Percentiles rank a stretch among this genome's conserved stretches.
These are phyloP conservation scores for Drosophila rellima DNA, from an alignment of 2,888 invertebrate species.

Conservation along the genomic window DNA sequence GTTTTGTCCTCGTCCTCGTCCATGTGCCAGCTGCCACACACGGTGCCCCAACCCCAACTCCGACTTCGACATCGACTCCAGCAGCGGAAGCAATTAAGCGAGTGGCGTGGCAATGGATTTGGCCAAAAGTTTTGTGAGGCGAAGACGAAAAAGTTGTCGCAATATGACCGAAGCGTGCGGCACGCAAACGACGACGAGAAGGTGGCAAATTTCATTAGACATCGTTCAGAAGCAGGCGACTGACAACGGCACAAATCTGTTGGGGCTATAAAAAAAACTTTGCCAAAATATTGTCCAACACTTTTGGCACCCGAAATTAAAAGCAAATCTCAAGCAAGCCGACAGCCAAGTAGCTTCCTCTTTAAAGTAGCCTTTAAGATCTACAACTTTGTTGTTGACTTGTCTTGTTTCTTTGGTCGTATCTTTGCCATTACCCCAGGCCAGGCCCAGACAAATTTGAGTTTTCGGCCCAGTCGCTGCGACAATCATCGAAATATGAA, in stretches of 20 bases:
- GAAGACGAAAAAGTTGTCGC: slow-evolving; percentile 26
- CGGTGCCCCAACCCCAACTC: slow-evolving; percentile 15
- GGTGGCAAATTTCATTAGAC: slow-evolving; percentile 71
- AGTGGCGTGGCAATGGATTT: slow-evolving; percentile 29
- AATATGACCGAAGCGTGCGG: slow-evolving; percentile 41
- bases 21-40: slow-evolving; percentile 44
- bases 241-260: slow-evolving; percentile 57
- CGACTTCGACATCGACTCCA: background rate
- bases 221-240: slow-evolving; percentile 21
- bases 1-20: slow-evolving; percentile 28
- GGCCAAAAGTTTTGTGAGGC: slow-evolving; percentile 36
- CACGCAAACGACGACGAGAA: slow-evolving; percentile 29
- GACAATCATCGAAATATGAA: slow-evolving; percentile 59
- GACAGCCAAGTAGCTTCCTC: slow-evolving; percentile 7
- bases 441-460: slow-evolving; percentile 45
- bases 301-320: slow-evolving; percentile 56
- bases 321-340: slow-evolving; percentile 29
- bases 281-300: slow-evolving; percentile 56
- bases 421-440: slow-evolving; percentile 45
- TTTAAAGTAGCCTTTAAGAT: slow-evolving; percentile 46
- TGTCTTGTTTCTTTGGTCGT: slow-evolving; percentile 19
- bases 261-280: slow-evolving; percentile 70
- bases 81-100: slow-evolving; percentile 63
- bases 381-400: slow-evolving; percentile 14
- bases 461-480: slow-evolving; percentile 47